Conservation (phyloP, 2,113 vertebrate genomes). For the Protobothrops flavoviridis region DNA sequence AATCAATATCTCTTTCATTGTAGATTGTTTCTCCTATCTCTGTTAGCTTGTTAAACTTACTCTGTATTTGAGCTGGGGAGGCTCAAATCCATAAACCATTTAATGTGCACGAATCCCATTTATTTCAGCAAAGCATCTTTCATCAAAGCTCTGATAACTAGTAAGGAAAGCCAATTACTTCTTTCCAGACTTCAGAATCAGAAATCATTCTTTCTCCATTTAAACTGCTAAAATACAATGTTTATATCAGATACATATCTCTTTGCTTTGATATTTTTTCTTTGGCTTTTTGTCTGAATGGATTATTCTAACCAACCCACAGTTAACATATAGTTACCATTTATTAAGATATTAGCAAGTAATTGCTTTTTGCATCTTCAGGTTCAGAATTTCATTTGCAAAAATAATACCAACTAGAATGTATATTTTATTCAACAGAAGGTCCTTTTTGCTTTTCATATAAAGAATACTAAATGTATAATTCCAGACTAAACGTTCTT, state of each 20-base stretch:
- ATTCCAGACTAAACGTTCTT: neutral
- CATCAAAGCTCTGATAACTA: neutral
- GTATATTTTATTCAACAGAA: neutral
- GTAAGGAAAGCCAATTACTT: neutral
- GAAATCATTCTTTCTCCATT: neutral
- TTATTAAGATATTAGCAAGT: neutral
- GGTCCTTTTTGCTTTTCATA: neutral
- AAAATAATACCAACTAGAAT: neutral
- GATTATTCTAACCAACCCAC: neutral
- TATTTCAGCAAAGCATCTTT: neutral
- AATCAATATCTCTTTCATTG: neutral
- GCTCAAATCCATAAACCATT: neutral
- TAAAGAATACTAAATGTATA: neutral
- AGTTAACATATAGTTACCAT: neutral
- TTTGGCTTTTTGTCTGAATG: neutral
- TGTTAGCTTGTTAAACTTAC: neutral
- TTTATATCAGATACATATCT: neutral
- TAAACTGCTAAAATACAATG: conserved; percentile 6
- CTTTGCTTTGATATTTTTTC: neutral
- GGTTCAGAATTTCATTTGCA: neutral
- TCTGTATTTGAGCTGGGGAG: neutral
- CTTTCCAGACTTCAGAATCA: neutral
- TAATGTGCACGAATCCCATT: too few species aligned
- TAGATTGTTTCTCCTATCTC: neutral
- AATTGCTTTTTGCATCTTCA: neutral